These are phyloP conservation scores for Theocolax elegans DNA, from an alignment of 1,140 invertebrate genomes.

Conservation along the genomic window DNA sequence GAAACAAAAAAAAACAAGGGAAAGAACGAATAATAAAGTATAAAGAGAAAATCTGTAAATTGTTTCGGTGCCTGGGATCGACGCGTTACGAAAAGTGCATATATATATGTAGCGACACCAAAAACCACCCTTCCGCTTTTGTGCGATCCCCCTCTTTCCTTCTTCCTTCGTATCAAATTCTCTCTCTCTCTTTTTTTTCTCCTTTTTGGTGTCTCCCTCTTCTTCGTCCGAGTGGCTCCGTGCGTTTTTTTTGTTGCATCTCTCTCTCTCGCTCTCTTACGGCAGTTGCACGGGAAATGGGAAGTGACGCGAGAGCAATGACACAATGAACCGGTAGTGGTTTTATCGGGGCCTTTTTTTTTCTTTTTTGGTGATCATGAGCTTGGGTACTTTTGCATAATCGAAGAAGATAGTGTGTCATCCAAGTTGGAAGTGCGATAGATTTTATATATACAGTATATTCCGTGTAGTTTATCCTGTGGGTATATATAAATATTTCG, in stretches of 20 bases:
- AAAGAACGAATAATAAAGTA: too few species aligned
- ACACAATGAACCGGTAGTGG: slow-evolving; percentile 14
- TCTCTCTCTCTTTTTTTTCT: background rate
- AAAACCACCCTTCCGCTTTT: slow-evolving; percentile 28
- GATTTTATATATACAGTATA: too few species aligned
- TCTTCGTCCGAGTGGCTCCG: background rate
- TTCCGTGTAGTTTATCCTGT: too few species aligned
- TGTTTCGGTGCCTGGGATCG: too few species aligned
- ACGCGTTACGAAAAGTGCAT: too few species aligned
- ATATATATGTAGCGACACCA: slow-evolving; percentile 1
- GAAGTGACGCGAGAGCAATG: slow-evolving; percentile 30
- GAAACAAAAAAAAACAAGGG: too few species aligned
- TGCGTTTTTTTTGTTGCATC: background rate
- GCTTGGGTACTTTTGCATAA: too few species aligned
- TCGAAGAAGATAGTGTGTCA: too few species aligned
- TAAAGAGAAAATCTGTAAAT: too few species aligned
- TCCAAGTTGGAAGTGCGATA: too few species aligned
- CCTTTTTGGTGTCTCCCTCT: slow-evolving; percentile 6
- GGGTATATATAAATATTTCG: too few species aligned
- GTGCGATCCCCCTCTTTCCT: background rate
- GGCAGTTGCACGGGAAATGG: slow-evolving; percentile 17
- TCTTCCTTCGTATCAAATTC: background rate
- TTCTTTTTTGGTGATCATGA: background rate
- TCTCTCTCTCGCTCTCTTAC: background rate
- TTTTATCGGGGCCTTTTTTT: background rate